A percentile compares a stretch with the other conserved stretches of the same genome.
These are phyloP conservation scores for Fundulus diaphanus DNA, from an alignment of 2,797 vertebrate genomes.

Conservation along the genomic window DNA sequence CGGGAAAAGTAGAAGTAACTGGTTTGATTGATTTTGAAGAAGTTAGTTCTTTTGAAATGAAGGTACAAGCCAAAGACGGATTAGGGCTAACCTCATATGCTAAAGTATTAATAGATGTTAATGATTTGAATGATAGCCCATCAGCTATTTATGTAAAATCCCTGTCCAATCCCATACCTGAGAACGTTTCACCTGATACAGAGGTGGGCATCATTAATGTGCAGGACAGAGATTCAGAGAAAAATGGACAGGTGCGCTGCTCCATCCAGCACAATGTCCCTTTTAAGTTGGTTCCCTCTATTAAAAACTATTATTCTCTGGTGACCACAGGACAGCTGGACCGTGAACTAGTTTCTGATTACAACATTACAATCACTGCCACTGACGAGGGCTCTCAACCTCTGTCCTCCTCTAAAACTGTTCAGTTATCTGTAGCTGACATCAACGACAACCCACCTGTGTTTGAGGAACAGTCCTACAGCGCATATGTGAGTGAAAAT, in stretches of 20 bases:
- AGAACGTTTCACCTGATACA: slow-evolving; percentile 71
- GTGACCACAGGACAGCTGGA: no score
- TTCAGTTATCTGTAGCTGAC: no score
- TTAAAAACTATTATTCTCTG: no score
- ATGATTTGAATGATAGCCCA: slow-evolving; percentile 69
- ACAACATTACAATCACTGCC: no score
- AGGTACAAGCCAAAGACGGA: slow-evolving; percentile 58
- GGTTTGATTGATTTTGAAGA: slow-evolving; percentile 60
- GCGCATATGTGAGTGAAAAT: no score
- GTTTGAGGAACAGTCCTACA: no score
- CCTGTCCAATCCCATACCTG: slow-evolving; percentile 66
- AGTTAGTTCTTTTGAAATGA: slow-evolving; percentile 27
- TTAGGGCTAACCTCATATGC: slow-evolving; percentile 63
- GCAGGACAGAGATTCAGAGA: not conserved
- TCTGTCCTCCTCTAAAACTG: no score
- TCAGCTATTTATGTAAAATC: slow-evolving; percentile 79
- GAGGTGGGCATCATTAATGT: slow-evolving; percentile 26
- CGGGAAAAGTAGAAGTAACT: slow-evolving; percentile 38
- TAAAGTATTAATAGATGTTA: slow-evolving; percentile 61
- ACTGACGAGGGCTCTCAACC: no score
- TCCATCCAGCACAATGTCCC: slow-evolving; percentile 24
- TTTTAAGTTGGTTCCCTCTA: slow-evolving; percentile 64
- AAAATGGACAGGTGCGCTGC: not conserved
- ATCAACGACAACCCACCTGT: no score
- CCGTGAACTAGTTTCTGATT: no score